phyloP scores from a whole-genome alignment of 1,140 invertebrate species.

The Cotesia glomerata region DNA sequence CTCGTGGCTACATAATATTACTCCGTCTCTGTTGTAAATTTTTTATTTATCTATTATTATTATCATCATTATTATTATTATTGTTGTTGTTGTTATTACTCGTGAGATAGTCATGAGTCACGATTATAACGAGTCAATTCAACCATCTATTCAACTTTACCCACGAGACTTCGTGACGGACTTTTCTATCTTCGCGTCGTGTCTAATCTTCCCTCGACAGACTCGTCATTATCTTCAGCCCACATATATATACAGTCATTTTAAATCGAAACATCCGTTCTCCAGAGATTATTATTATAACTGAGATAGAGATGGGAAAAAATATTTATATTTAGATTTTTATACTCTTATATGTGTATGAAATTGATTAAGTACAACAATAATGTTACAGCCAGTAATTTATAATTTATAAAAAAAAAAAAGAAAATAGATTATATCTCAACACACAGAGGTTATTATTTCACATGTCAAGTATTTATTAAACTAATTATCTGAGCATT shows the following conservation, averaged over 20 bases:
- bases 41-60: background rate
- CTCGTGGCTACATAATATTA: slow-evolving; percentile 3
- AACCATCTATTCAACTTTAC: slow-evolving; percentile 7
- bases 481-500: too few relatives aligned
- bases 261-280: slow-evolving; percentile 14
- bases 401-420: background rate
- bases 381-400: background rate
- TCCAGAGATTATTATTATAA: background rate
- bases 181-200: slow-evolving; percentile 18
- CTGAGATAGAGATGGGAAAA: background rate
- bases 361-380: background rate
- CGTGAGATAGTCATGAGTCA: slow-evolving; percentile 31
- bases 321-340: background rate
- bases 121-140: slow-evolving; percentile 34
- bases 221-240: slow-evolving; percentile 16
- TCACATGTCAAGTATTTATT: too few relatives aligned
- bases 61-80: background rate
- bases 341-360: background rate
- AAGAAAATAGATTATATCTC: background rate
- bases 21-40: background rate
- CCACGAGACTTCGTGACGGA: slow-evolving; percentile 16
- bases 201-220: slow-evolving; percentile 18
- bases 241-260: slow-evolving; percentile 15
- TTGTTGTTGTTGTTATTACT: background rate
- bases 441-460: background rate